Base-by-base conservation (phyloP, 2,888 invertebrate species). In the Dolichomitus sp. region DNA sequence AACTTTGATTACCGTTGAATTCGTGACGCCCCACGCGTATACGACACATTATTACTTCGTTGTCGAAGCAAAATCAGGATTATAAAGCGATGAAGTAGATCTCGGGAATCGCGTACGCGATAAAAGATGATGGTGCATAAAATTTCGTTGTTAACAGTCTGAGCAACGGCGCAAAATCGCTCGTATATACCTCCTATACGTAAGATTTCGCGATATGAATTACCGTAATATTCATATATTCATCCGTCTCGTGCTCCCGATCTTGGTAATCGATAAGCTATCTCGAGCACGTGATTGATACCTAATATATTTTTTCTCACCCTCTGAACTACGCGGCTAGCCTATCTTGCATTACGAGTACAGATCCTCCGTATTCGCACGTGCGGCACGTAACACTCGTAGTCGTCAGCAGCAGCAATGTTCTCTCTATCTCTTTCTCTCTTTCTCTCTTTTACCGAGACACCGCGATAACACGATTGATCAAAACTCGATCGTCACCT, bases 1-100 rank as follows among this genome's bases (percentile, higher is more conserved):
- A 82, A 74, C 63, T 78, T 74, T 74, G 42, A 40, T 70, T 75
- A 82, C 61, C 75, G 65, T 72, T 48, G 74, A 79, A 79, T 79
- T 74, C 42, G 48, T 48, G 73, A 66, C 59, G 37, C 65, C 27
- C 40, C 57, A 14, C 57, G 19, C 70, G 48, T 52, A 37, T 57
- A 37, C 19, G 19, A 17, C 54, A 19, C 50, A 50, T 42, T 68
- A 30, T 57, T n/a, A 7, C 19, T 27, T 33, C 40, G 19, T 23
- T 48, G 54, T 40, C 19, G 14, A 40, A 30, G 14, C 63, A 45
- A 77, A 77, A 68, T 40, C 73, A 54, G 57, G 23, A 63, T 69
- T 78, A 65, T 69, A 59, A 74, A 74, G 5, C 23, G 40, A 74
- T 48, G 42, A 63, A 76, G 52, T 48, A 61, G 61, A 52, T 50